Evolutionary conservation across 1,140 invertebrate genomes (phyloP).

Genomic region (Lordiphosa mommai): DNA sequence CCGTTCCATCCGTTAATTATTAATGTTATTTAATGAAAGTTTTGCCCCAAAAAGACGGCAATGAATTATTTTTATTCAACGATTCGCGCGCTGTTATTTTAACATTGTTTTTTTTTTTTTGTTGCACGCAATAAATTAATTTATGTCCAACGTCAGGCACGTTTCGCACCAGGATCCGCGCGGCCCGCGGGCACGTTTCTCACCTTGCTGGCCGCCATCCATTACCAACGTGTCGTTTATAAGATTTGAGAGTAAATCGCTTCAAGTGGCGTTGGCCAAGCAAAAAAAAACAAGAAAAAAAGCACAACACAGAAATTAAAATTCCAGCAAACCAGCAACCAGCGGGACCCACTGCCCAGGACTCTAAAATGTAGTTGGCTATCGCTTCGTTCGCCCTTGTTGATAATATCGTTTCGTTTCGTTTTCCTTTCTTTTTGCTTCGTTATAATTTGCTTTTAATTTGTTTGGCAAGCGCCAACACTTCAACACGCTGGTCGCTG

Average conservation of each 20-base stretch:
- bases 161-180: slow-evolving; percentile 54
- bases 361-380: slow-evolving; percentile 42
- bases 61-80: slow-evolving; percentile 69
- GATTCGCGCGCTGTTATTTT: slow-evolving; percentile 38
- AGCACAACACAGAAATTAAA: slow-evolving; percentile 68
- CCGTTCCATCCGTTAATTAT: slow-evolving; percentile 45
- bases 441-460: slow-evolving; percentile 77
- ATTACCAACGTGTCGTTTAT: slow-evolving; percentile 59
- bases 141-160: slow-evolving; percentile 73
- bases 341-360: slow-evolving; percentile 12
- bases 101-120: slow-evolving; percentile 43
- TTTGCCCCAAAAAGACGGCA: slow-evolving; percentile 56
- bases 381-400: slow-evolving; percentile 10
- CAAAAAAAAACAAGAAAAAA: too few species aligned
- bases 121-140: slow-evolving; percentile 76
- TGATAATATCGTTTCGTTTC: slow-evolving; percentile 59
- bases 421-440: slow-evolving; percentile 41
- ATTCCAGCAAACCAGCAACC: slow-evolving; percentile 54
- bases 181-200: slow-evolving; percentile 61
- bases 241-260: slow-evolving; percentile 64
- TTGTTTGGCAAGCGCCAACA: slow-evolving; percentile 76
- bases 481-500: slow-evolving; percentile 49
- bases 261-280: slow-evolving; percentile 54
- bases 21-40: slow-evolving; percentile 66
- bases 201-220: slow-evolving; percentile 59